Evolutionary conservation across 1,140 invertebrate species (phyloP), one percentile per base, ranked within the genome.

Genomic region (Hirudo medicinalis): DNA sequence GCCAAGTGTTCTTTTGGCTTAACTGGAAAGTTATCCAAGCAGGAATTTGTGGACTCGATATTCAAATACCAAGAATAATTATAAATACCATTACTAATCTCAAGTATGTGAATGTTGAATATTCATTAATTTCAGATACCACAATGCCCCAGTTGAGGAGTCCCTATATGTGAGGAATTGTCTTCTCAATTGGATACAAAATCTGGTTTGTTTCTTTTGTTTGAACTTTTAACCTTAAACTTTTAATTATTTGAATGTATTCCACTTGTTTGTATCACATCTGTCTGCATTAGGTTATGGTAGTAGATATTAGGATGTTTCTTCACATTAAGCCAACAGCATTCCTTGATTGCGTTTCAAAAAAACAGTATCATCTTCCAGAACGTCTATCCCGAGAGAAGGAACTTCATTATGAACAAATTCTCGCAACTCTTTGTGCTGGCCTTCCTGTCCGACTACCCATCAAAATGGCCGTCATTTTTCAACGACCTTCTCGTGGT

Each of bases 371-470:
- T 19, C n/a, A 40, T 32, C 25, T 49, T 40, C 19, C 57, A 75
- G 74, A 36, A 19, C n/a, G 19, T 25, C 70, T 72, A 70, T 32
- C 67, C 72, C 17, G 72, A 76, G 40, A 78, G 81, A 53, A 79
- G 77, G 70, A 78, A 60, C 72, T 83, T 79, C 74, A 76, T 85
- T 19, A 75, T 78, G 29, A 86, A 86, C 75, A 86, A 86, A 78
- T 79, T 82, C 27, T 85, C 85, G 4, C 85, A 86, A 78, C 75
- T 86, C 43, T 78, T 84, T 70, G 81, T 83, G 6, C 76, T 85
- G 66, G 80, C 83, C 0, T 86, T 85, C 77, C 76, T 86, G 6
- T 76, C 79, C 27, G 86, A 86, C 75, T 86, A 83, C 77, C 85
- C 85, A 6, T 69, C 76, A 22, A 76, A 81, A 49, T 86, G 86